phyloP scores from a whole-genome alignment of 2,888 invertebrate genomes.

The Pachymerium ferrugineum region DNA sequence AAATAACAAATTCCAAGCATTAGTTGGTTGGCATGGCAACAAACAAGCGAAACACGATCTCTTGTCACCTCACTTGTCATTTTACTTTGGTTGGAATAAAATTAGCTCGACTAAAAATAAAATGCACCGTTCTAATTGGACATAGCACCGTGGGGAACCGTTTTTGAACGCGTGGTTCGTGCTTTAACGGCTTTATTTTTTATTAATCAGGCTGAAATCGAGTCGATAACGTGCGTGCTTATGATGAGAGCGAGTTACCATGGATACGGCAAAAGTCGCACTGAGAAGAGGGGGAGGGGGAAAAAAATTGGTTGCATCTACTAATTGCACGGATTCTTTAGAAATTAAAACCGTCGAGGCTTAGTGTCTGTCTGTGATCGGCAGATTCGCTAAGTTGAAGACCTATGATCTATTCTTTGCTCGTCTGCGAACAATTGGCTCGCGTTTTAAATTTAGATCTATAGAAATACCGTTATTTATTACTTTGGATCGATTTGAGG shows the following conservation, averaged over 20 bases:
- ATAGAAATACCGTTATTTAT: no score
- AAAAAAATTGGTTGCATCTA: neutral
- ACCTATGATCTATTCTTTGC: no score
- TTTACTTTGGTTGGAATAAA: conserved; percentile 1
- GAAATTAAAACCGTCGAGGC: neutral
- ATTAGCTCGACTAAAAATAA: conserved; percentile 16
- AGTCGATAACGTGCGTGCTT: neutral
- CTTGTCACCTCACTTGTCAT: conserved; percentile 21
- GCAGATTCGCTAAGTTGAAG: no score
- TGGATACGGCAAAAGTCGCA: neutral
- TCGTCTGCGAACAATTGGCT: no score
- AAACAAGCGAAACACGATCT: conserved; percentile 21
- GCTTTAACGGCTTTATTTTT: conserved; percentile 10
- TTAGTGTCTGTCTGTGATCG: no score
- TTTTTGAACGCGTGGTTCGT: conserved; percentile 3
- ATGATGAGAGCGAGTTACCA: neutral
- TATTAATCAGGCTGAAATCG: conserved; percentile 8
- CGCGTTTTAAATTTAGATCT: no score
- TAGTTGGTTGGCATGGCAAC: conserved; percentile 14
- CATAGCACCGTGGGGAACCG: conserved; percentile 15
- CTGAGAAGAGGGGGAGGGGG: neutral
- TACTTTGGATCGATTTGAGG: no score
- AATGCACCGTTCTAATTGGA: conserved; percentile 3
- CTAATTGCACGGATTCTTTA: neutral
- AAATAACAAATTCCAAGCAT: conserved; percentile 6